These are phyloP conservation scores for Beris chalybata DNA, from an alignment of 2,888 invertebrate genomes.

Conservation along the genomic window DNA sequence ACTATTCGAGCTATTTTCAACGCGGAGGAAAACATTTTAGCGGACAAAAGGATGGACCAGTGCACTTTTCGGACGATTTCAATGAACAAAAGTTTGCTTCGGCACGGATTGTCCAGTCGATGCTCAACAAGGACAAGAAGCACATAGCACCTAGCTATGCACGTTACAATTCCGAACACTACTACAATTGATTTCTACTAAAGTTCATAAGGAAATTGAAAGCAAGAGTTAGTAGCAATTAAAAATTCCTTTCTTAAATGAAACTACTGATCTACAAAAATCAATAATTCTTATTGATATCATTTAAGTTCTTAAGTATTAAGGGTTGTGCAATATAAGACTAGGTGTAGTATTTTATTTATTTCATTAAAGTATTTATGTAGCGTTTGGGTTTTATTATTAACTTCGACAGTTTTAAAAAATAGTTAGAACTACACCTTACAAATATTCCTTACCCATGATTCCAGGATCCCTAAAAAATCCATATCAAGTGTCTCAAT, in stretches of 20 bases:
- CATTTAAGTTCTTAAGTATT: not conserved
- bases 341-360: not conserved
- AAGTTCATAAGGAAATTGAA: not conserved
- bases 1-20: conserved; percentile 51
- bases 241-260: too few relatives aligned
- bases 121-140: conserved; percentile 51
- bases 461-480: too few relatives aligned
- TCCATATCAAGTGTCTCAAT: too few relatives aligned
- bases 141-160: conserved; percentile 51
- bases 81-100: conserved; percentile 50
- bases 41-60: conserved; percentile 38
- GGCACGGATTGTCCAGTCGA: conserved; percentile 50
- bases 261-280: too few relatives aligned
- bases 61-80: conserved; percentile 40
- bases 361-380: not conserved
- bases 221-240: too few relatives aligned
- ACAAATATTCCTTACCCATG: too few relatives aligned
- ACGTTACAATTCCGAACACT: conserved; percentile 39
- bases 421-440: too few relatives aligned
- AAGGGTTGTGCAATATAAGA: not conserved
- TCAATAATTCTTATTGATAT: too few relatives aligned
- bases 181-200: not conserved
- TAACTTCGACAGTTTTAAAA: not conserved
- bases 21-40: conserved; percentile 37
- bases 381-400: not conserved